Conservation (phyloP, 2,113 vertebrate genomes). For the Rhabdomys dilectus region DNA sequence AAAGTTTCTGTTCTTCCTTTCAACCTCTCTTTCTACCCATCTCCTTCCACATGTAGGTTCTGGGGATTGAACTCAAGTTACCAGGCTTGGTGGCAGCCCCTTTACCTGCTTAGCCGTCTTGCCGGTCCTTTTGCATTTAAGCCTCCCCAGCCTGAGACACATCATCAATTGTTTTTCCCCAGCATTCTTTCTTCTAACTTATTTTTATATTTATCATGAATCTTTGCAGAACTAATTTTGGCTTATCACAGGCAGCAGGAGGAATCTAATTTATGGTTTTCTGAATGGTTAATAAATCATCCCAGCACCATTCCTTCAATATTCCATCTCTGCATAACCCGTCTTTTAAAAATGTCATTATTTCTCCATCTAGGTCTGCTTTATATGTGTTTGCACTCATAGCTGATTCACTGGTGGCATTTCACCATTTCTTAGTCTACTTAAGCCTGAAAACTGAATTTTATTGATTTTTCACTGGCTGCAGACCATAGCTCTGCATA, state of each 20-base stretch:
- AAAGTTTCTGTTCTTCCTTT: not conserved
- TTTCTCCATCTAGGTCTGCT: not conserved
- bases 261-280: conserved; percentile 1
- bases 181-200: not conserved
- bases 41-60: not conserved
- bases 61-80: not conserved
- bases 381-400: not conserved
- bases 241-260: not conserved
- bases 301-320: not conserved
- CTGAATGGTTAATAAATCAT: not conserved
- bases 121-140: not conserved
- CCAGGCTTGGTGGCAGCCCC: not conserved
- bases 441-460: not conserved
- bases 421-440: not conserved
- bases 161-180: conserved; percentile 9
- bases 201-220: not conserved
- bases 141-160: not conserved
- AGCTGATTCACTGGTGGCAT: not conserved
- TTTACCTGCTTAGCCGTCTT: not conserved
- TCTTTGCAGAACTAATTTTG: conserved; percentile 42
- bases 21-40: not conserved
- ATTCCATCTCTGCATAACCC: not conserved
- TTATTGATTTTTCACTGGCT: not conserved
- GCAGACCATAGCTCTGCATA: conserved; percentile 32
- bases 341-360: conserved; percentile 15